Conservation (phyloP, 2,888 invertebrate genomes). For the Nebria brevicollis region DNA sequence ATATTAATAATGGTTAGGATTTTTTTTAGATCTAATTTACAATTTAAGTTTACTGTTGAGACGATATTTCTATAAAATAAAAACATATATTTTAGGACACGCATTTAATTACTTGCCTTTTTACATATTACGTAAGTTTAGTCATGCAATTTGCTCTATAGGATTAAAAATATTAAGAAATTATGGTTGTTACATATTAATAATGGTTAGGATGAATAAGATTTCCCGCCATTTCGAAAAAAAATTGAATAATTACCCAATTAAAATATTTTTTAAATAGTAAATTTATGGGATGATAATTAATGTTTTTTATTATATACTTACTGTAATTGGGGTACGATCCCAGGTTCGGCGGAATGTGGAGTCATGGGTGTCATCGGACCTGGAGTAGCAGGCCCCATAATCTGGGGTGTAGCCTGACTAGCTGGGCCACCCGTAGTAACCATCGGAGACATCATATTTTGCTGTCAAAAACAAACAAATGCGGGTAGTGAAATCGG, state of each 20-base stretch:
- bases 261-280: neutral
- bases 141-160: no score
- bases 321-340: constrained; percentile 92
- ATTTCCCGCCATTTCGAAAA: neutral
- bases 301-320: constrained; percentile 53
- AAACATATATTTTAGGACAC: no score
- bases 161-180: no score
- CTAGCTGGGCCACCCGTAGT: constrained; percentile 70
- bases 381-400: constrained; percentile 78
- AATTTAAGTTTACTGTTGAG: no score
- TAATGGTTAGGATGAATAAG: neutral
- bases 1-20: no score
- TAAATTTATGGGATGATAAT: neutral
- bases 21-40: no score
- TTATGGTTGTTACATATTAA: neutral
- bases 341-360: constrained; percentile 91
- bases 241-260: neutral
- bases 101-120: no score
- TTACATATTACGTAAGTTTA: no score
- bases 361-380: constrained; percentile 93
- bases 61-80: no score
- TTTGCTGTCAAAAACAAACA: constrained; percentile 72
- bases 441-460: constrained; percentile 85
- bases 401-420: constrained; percentile 71
- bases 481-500: constrained; percentile 20